phyloP scores from a whole-genome alignment of 2,113 vertebrate genomes.

The Dipodomys ordii region DNA sequence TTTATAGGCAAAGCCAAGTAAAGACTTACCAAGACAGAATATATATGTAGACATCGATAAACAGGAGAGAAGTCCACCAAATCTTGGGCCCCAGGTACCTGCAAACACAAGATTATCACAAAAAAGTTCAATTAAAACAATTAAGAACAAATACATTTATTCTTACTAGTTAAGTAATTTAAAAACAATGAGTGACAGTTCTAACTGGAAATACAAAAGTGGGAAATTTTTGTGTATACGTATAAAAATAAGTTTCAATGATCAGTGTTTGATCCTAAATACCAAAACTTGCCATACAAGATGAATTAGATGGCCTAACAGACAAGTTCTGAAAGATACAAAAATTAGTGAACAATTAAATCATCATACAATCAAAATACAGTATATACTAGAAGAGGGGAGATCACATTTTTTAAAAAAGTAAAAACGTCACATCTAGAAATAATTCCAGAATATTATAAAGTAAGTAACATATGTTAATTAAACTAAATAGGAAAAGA shows the following conservation, averaged over 20 bases:
- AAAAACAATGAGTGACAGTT: background rate
- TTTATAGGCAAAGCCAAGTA: background rate
- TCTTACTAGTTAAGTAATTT: background rate
- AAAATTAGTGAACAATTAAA: slow-evolving; percentile 25
- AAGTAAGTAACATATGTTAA: slow-evolving; percentile 2
- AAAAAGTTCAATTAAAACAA: background rate
- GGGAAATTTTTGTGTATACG: background rate
- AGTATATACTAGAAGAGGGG: slow-evolving; percentile 1
- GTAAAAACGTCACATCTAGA: slow-evolving; percentile 48
- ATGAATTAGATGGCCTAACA: slow-evolving; percentile 11
- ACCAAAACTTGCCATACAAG: background rate
- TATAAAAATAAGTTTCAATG: background rate
- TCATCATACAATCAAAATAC: slow-evolving; percentile 16
- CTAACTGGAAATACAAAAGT: too few species aligned
- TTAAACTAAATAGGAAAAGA: slow-evolving; percentile 34
- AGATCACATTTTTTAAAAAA: background rate
- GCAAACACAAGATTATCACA: slow-evolving; percentile 28
- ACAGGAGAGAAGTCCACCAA: slow-evolving; percentile 99
- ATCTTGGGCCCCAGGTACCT: slow-evolving; percentile 96
- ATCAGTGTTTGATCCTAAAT: background rate
- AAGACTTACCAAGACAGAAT: slow-evolving; percentile 93
- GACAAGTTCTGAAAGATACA: background rate
- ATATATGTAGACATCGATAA: slow-evolving; percentile 97
- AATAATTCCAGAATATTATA: slow-evolving; percentile 5
- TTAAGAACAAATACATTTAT: background rate